Evolutionary conservation across 35 echinoderm and acorn worm genomes (phyloP), one percentile per base, ranked within the genome.

Genomic region (Apostichopus parvimensis): DNA sequence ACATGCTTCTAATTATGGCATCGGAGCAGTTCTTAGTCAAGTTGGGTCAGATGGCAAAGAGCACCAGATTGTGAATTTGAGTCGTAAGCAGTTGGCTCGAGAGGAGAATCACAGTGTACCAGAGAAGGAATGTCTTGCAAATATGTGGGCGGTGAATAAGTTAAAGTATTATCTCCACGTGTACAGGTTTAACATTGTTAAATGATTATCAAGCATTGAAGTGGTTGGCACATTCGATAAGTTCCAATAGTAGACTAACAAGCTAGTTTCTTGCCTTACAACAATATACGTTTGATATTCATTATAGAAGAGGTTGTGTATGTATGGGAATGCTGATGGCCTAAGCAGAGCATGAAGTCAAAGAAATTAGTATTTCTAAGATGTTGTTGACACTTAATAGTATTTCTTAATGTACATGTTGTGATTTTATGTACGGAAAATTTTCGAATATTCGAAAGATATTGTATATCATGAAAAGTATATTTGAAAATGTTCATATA

Each of bases 1-100:
- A 77, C 87, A 1, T 94, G 93, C 93, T 8, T 87, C 80, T 8
- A 60, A 78, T 5, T 60, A 15, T 34, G 89, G 23, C 4, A 8
- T 94, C 2, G 90, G 90, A 75, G 93, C 56, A 8, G 93, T 80
- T 17, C 79, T 91, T 4, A 83, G 77, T 76, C 88, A 94, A 61
- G 23, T 25, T 4, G 77, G 86, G 64, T 64, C 26, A 1, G 28
- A 90, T 9, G 77, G 79, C 9, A 66, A 91, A 25, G 87, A 94
- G 56, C 88, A 94, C 70, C 93, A 78, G 15, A 85, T 91, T 71
- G 82, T 58, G n/a, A 77, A 71, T 25, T 83, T 82, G 53, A 85
- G 58, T 20, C 81, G 81, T 5, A 92, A 92, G 54, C 66, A 86
- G 11, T 26, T 56, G 18, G 58, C 80, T 9, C 65, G 79, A 21